A percentile compares a stretch with the other conserved stretches of the same genome.
Conservation (phyloP, 1,140 invertebrate genomes). For the Ceratosolen solmsi region DNA sequence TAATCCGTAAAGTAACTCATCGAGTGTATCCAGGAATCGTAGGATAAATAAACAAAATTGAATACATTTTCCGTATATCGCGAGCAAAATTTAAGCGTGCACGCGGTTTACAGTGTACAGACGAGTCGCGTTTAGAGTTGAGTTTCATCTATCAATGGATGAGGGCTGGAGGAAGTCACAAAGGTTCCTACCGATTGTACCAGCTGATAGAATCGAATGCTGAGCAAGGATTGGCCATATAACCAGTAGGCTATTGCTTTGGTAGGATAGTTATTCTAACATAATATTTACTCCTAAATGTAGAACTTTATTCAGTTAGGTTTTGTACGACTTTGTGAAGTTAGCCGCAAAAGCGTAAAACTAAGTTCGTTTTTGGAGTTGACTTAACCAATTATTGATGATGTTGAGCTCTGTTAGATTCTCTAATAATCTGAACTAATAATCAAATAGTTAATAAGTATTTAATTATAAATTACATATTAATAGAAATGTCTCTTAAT, state of each 20-base stretch:
- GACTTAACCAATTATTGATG: background rate
- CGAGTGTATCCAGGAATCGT: background rate
- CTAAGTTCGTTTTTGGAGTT: background rate
- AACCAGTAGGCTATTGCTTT: background rate
- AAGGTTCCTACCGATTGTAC: conserved; percentile 7
- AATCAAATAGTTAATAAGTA: background rate
- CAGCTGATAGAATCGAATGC: conserved; percentile 22
- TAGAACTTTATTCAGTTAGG: conserved; percentile 1
- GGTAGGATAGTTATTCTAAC: conserved; percentile 26
- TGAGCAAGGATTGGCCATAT: conserved; percentile 9
- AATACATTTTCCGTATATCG: background rate
- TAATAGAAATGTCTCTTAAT: background rate
- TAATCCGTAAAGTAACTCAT: background rate
- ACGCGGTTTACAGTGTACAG: background rate
- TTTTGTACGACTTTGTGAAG: background rate
- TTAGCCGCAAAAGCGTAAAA: background rate
- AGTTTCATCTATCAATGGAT: background rate
- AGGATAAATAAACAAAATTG: conserved; percentile 4
- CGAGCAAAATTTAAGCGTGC: background rate
- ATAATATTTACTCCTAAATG: background rate
- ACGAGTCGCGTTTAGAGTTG: background rate
- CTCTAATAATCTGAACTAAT: background rate
- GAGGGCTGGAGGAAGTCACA: conserved; percentile 15
- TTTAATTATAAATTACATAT: background rate
- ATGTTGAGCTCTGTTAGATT: background rate